These are phyloP conservation scores for Crioceris asparagi DNA, from an alignment of 2,888 invertebrate genomes.

Conservation along the genomic window DNA sequence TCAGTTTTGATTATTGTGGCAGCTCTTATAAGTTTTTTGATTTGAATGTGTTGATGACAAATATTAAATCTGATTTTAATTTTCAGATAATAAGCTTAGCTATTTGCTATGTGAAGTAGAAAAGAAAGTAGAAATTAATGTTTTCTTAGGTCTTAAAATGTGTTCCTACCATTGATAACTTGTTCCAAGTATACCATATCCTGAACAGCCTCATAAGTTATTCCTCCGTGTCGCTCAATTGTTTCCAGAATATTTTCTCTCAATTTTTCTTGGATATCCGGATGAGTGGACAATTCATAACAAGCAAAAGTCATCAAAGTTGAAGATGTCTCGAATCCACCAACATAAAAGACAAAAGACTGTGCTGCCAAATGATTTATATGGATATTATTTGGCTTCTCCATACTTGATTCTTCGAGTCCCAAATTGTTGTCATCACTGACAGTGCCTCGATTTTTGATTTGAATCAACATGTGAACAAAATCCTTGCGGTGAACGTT, in stretches of 20 bases:
- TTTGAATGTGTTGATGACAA: too few relatives aligned
- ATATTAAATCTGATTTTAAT: too few relatives aligned
- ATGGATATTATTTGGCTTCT: background rate
- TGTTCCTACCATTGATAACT: conserved; percentile 18
- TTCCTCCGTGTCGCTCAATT: conserved; percentile 16
- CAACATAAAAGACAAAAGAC: conserved; percentile 21
- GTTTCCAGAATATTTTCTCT: conserved; percentile 19
- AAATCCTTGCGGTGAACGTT: conserved; percentile 43
- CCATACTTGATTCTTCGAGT: conserved; percentile 13
- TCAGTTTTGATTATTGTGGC: too few relatives aligned
- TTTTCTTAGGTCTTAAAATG: background rate
- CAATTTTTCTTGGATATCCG: conserved; percentile 20
- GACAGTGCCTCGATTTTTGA: conserved; percentile 34
- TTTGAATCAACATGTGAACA: conserved; percentile 41
- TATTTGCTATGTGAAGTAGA: too few relatives aligned
- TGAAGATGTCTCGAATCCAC: conserved; percentile 25
- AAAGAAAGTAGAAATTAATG: background rate
- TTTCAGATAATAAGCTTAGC: too few relatives aligned
- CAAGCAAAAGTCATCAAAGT: conserved; percentile 22
- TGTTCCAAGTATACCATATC: conserved; percentile 23
- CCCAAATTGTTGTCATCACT: conserved; percentile 16
- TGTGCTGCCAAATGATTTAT: conserved; percentile 13
- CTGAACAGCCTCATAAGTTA: conserved; percentile 21
- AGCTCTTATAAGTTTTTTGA: too few relatives aligned
- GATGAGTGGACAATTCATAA: conserved; percentile 20